phyloP scores from a whole-genome alignment of 2,888 invertebrate genomes.

The Aphrophora alni region DNA sequence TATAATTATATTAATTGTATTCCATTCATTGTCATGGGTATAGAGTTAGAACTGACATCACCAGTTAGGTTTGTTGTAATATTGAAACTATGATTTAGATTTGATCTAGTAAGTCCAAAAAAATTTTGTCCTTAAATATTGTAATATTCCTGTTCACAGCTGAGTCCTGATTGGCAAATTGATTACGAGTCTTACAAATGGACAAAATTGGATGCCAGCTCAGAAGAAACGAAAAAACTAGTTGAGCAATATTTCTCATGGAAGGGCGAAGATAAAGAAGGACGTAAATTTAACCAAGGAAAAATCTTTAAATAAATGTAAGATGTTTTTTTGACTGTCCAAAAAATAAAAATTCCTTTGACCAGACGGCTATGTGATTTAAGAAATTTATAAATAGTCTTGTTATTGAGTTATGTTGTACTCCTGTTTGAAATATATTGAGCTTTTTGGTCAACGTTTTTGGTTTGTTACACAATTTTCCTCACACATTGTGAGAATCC shows the following conservation, averaged over 20 bases:
- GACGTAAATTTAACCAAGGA: constrained; percentile 96
- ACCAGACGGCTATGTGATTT: not conserved
- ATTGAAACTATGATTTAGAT: no score
- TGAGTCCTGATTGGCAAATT: constrained; percentile 92
- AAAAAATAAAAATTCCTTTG: not conserved
- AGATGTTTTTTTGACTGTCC: not conserved
- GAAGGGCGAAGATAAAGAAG: constrained; percentile 84
- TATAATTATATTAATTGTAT: no score
- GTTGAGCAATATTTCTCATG: constrained; percentile 91
- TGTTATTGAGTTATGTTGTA: not conserved
- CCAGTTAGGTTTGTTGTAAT: no score
- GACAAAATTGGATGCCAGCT: constrained; percentile 87
- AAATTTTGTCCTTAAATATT: no score
- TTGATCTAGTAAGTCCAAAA: no score
- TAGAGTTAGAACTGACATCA: no score
- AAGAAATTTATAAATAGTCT: not conserved
- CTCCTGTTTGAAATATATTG: not conserved
- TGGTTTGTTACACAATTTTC: not conserved
- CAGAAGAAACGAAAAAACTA: constrained; percentile 81
- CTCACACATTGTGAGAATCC: not conserved
- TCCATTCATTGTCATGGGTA: no score
- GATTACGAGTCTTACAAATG: constrained; percentile 97
- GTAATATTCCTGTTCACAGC: constrained; percentile 60
- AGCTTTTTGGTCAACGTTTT: not conserved
- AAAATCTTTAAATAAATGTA: constrained; percentile 93